Evolutionary conservation across 2,888 invertebrate genomes (phyloP).

Genomic region (Heliconius aoede): DNA sequence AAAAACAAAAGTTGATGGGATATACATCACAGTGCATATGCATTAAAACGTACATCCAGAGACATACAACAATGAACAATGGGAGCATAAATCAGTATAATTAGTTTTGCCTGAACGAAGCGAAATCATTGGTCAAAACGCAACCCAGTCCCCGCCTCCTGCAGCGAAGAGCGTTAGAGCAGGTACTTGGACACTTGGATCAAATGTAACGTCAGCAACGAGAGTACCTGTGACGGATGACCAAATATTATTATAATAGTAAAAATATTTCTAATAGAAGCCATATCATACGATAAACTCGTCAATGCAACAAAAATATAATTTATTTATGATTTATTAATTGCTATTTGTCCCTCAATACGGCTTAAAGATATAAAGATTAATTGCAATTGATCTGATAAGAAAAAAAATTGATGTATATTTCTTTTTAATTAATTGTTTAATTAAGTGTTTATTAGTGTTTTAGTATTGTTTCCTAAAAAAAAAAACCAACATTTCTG

Average conservation of each 20-base stretch:
- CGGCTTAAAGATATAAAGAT: not conserved
- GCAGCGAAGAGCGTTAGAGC: conserved; percentile 70
- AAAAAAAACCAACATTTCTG: conserved; percentile 36
- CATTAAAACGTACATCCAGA: conserved; percentile 65
- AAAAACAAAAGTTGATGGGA: conserved; percentile 54
- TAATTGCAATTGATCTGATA: conserved; percentile 18
- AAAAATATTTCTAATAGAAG: no score
- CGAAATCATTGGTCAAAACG: conserved; percentile 87
- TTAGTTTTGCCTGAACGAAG: conserved; percentile 89
- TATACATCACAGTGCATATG: conserved; percentile 58
- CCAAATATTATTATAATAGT: not conserved
- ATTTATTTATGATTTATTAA: conserved; percentile 30
- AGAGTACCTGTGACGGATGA: conserved; percentile 47
- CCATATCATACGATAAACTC: conserved; percentile 5
- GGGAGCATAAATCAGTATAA: conserved; percentile 97
- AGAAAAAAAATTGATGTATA: not conserved
- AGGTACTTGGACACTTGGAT: conserved; percentile 69
- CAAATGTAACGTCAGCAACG: conserved; percentile 65
- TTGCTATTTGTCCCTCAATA: conserved; percentile 9
- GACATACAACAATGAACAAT: conserved; percentile 93
- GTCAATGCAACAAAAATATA: conserved; percentile 24
- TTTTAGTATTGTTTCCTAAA: not conserved
- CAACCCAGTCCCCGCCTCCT: conserved; percentile 83
- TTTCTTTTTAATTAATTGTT: no score
- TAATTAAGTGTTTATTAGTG: not conserved